These are phyloP conservation scores for Cephalotes varians DNA, from an alignment of 2,888 invertebrate genomes.

Conservation along the genomic window DNA sequence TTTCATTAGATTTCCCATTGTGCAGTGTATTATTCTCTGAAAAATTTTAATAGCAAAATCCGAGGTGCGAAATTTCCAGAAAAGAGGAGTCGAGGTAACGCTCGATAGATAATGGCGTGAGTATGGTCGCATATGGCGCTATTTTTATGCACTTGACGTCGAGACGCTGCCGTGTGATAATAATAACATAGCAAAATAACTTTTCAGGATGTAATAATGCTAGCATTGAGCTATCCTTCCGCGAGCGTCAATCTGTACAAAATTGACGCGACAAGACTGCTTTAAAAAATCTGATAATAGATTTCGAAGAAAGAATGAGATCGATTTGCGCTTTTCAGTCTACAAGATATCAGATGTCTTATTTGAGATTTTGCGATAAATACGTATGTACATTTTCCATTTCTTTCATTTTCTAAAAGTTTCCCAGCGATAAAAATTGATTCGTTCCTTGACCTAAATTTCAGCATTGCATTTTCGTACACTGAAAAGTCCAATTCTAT, in stretches of 20 bases:
- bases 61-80: conserved; percentile 27
- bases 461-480: conserved; percentile 22
- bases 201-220: conserved; percentile 34
- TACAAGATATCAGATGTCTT: conserved; percentile 8
- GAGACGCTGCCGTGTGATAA: conserved; percentile 41
- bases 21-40: background rate
- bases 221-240: background rate
- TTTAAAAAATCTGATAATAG: conserved; percentile 15
- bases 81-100: conserved; percentile 9
- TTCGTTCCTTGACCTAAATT: conserved; percentile 35
- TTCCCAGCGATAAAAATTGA: conserved; percentile 35
- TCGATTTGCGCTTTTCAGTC: background rate
- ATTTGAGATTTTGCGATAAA: conserved; percentile 7
- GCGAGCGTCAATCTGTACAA: conserved; percentile 14
- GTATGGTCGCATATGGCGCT: conserved; percentile 17
- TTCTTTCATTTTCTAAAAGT: conserved; percentile 22
- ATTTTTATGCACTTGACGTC: conserved; percentile 49
- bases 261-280: background rate
- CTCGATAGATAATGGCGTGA: conserved; percentile 29
- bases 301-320: background rate
- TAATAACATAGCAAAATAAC: conserved; percentile 43
- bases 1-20: conserved; percentile 27
- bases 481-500: background rate
- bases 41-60: conserved; percentile 37
- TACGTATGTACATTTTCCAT: conserved; percentile 12